These are phyloP conservation scores for Leptarthrus brevirostris DNA, from an alignment of 2,888 invertebrate species.

Conservation along the genomic window DNA sequence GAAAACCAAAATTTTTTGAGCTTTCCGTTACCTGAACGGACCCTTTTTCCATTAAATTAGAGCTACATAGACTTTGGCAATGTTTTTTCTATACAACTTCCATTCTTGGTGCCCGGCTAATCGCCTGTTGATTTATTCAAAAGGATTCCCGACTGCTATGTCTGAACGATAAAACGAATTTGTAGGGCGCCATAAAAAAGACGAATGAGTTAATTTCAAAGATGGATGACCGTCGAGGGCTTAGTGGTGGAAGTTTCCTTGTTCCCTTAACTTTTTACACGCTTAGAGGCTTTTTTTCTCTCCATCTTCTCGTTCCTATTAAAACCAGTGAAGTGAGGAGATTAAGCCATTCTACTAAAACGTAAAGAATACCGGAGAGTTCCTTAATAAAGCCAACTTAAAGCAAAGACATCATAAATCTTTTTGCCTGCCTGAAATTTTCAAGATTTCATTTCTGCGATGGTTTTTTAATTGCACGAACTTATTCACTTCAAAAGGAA, in stretches of 20 bases:
- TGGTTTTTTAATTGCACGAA: constrained; percentile 31
- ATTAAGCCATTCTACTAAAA: constrained; percentile 29
- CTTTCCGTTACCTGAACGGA: too few relatives aligned
- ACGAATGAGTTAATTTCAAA: constrained; percentile 49
- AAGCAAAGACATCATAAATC: constrained; percentile 37
- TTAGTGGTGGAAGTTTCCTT: constrained; percentile 21
- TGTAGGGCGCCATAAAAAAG: constrained; percentile 47
- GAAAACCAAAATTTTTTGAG: too few relatives aligned
- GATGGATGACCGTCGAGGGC: constrained; percentile 41
- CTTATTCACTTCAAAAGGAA: constrained; percentile 16
- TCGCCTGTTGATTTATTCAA: constrained; percentile 52
- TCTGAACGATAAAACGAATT: constrained; percentile 45
- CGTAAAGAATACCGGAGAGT: not conserved
- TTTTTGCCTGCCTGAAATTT: constrained; percentile 13
- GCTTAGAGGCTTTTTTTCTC: constrained; percentile 10
- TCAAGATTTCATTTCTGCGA: constrained; percentile 27
- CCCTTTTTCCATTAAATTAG: not conserved
- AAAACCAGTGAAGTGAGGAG: constrained; percentile 24
- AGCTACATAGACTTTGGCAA: not conserved
- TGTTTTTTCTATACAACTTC: not conserved
- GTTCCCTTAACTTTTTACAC: not conserved
- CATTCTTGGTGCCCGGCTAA: constrained; percentile 22
- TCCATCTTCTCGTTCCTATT: not conserved
- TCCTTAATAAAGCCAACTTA: constrained; percentile 41
- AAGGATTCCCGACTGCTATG: constrained; percentile 45